Base-by-base conservation (phyloP, 1,140 invertebrate species). In the Anoplophora glabripennis region DNA sequence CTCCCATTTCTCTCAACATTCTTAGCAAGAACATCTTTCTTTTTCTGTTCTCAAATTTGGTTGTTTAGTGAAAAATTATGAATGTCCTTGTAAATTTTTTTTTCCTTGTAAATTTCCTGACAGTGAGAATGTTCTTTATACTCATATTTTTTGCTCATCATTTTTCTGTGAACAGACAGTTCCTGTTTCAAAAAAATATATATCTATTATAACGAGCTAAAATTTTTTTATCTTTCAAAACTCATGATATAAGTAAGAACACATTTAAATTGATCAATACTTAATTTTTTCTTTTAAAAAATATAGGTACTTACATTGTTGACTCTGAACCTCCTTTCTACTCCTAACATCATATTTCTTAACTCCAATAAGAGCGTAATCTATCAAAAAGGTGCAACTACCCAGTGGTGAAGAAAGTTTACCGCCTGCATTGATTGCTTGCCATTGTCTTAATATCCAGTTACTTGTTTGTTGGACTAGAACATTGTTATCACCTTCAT, bases 401-500 rank as follows among this genome's bases (percentile, higher is more conserved):
- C 78, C 79, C 10, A 89, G 76, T 0, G 89, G 87, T 7, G 85
- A 69, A 10, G 81, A 67, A 12, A 76, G 69, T 1, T 79, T 60
- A 7, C 79, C 74, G 12, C 79, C 73, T 7, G 77, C 70, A 41
- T 75, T 65, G 5, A 78, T 59, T 35, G 76, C 77, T 44, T 76
- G 67, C 82, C 84, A 88, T 70, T 90, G 83, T 15, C 80, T 80
- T 40, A 94, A 68, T 34, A 95, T 77, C 88, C 90, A 93, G 75
- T 98, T 98, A 73, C 90, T 93, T 0, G 93, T 87, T 81, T 98
- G 96, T 73, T 98, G 95, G 10, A 93, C 82, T 4, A 98, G 80
- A 38, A 98, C 93, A 77, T 95, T 96, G 76, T 96, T 96, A 73
- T 98, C 95, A 5, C 95, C 96, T 79, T 98, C 95, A 70, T 96